Evolutionary conservation across 2,113 vertebrate genomes (phyloP).

Genomic region (Nannobrachium achirus): DNA sequence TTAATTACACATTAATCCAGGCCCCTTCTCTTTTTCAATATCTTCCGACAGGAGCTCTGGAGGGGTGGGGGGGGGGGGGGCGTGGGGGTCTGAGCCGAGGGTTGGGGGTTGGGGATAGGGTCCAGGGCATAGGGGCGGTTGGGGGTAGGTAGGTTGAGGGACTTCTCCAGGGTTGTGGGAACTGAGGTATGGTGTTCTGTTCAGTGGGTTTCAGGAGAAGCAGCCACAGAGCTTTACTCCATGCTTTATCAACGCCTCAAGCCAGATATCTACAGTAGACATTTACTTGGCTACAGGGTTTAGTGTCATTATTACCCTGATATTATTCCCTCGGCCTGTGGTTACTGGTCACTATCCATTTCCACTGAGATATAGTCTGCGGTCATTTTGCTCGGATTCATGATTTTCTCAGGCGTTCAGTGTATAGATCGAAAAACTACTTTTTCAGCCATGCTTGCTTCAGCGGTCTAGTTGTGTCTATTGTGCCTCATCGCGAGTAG

Average conservation of each 20-base stretch:
- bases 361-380: too few relatives aligned
- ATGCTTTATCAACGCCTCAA: conserved; percentile 37
- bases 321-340: too few relatives aligned
- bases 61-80: conserved; percentile 63
- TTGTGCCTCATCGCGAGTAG: too few relatives aligned
- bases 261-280: too few relatives aligned
- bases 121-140: conserved; percentile 62
- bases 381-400: too few relatives aligned
- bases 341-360: too few relatives aligned
- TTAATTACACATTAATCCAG: conserved; percentile 99
- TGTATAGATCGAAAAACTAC: background rate
- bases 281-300: too few relatives aligned
- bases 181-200: conserved; percentile 77
- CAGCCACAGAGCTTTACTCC: conserved; percentile 49
- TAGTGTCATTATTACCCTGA: too few relatives aligned
- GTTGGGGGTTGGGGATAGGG: conserved; percentile 77
- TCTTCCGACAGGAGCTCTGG: conserved; percentile 84
- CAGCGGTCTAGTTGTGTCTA: too few relatives aligned
- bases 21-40: conserved; percentile 96
- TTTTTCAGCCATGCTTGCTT: too few relatives aligned
- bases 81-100: conserved; percentile 47
- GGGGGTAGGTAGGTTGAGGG: conserved; percentile 79
- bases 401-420: background rate
- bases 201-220: conserved; percentile 52
- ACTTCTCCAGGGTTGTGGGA: conserved; percentile 83